Evolutionary conservation across 2,113 vertebrate genomes (phyloP), one percentile per base, ranked within the genome.

Genomic region (Pedionomus torquatus): DNA sequence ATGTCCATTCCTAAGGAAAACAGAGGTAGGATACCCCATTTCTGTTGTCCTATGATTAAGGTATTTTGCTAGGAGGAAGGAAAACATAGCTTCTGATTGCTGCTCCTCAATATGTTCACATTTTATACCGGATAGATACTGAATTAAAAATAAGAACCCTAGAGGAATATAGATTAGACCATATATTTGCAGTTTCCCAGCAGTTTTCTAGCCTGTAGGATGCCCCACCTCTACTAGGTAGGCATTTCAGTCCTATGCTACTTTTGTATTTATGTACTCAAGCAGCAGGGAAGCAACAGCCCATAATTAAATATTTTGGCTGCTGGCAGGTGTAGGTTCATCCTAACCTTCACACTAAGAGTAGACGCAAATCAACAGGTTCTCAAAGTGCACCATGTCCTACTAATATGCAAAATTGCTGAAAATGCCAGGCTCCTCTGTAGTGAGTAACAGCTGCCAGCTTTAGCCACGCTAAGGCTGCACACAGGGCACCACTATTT

Each of bases 1-100:
- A 89, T 80, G 86, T 86, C 39, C 26, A 69, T 54, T 86, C 26
- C 13, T 49, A 66, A 82, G 46, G 26, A 82, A 95, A 75, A 74
- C 17, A 75, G 25, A 90, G 60, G 13, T 21, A 89, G 17, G 82
- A 68, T 15, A 64, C 58, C 5, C 9, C 66, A 17, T 37, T 87
- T 83, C 26, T 60, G 7, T 46, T 72, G 13, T 41, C 44, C 30
- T 55, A 2, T 60, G 13, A 90, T 80, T 57, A 64, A 24, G 25
- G 28, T 75, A 44, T 82, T 84, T 89, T 81, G 11, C 35, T 93
- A 64, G 41, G 11, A 90, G 52, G 39, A 90, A 90, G 39, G 8
- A 76, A 90, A 87, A 66, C 15, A 16, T 41, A 75, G 17, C 20
- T 85, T 90, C 17, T 18, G 16, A n/a, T 44, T 61, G 24, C 31